A percentile compares a stretch with the other conserved stretches of the same genome.
phyloP scores from a whole-genome alignment of 2,113 vertebrate genomes.

The Seriola quinqueradiata region DNA sequence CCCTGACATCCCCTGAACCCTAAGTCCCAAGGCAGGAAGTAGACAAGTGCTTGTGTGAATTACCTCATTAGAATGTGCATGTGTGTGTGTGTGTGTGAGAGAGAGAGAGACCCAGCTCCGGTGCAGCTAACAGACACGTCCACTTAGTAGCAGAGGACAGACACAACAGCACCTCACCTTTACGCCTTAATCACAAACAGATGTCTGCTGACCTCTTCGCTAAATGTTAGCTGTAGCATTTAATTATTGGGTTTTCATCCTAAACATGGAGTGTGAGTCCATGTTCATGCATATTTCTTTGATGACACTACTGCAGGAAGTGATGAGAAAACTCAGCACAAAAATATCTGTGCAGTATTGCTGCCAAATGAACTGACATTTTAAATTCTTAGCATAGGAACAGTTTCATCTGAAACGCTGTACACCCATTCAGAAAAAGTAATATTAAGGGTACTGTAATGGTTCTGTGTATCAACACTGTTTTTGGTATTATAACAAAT shows the following conservation, averaged over 20 bases:
- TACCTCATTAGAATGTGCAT: slow-evolving; percentile 62
- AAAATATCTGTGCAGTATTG: not conserved
- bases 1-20: slow-evolving; percentile 64
- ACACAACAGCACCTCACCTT: slow-evolving; percentile 66
- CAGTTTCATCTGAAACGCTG: not conserved
- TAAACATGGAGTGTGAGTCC: not conserved
- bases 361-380: slow-evolving; percentile 16
- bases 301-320: slow-evolving; percentile 5
- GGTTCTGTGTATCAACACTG: not conserved
- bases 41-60: slow-evolving; percentile 60
- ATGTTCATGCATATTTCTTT: slow-evolving; percentile 25
- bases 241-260: not conserved
- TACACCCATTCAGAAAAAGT: not conserved
- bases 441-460: not conserved
- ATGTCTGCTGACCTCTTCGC: slow-evolving; percentile 40
- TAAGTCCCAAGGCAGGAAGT: slow-evolving; percentile 71
- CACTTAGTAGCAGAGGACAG: slow-evolving; percentile 70
- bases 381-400: not conserved
- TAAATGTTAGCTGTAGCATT: not conserved
- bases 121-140: slow-evolving; percentile 64
- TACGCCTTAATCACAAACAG: slow-evolving; percentile 64
- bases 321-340: slow-evolving; percentile 18
- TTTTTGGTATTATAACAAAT: not conserved
- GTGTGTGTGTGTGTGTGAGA: slow-evolving; percentile 19
- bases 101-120: slow-evolving; percentile 34